These are phyloP conservation scores for Empidonax traillii DNA, from an alignment of 2,113 vertebrate genomes.

Conservation along the genomic window DNA sequence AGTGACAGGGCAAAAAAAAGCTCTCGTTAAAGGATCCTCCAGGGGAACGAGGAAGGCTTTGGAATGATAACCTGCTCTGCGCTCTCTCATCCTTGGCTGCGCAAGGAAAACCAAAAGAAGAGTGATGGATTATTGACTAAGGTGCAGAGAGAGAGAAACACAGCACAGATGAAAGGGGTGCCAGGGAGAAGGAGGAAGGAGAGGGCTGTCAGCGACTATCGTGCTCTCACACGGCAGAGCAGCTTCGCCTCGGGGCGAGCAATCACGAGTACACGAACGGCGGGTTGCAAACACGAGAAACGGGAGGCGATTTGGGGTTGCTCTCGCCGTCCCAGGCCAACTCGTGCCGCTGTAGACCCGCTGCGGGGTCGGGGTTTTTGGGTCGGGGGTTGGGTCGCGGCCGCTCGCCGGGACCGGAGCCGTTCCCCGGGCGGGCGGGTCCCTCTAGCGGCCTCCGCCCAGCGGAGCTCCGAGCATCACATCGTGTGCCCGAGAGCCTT, in stretches of 20 bases:
- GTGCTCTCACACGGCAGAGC: background rate
- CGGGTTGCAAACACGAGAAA: fast-evolving
- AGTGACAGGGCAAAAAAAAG: background rate
- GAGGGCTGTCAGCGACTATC: background rate
- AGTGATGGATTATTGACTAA: background rate
- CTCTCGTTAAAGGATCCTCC: background rate
- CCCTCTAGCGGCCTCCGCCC: slow-evolving; percentile 6
- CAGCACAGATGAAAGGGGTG: background rate
- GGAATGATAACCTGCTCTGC: background rate
- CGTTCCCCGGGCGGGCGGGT: background rate
- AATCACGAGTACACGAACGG: fast-evolving
- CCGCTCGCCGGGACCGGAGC: background rate
- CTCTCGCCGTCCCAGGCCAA: fast-evolving
- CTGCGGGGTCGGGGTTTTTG: fast-evolving
- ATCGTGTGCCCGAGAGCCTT: background rate
- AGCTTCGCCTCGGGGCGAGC: background rate
- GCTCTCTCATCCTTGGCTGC: background rate
- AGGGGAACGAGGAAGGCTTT: background rate
- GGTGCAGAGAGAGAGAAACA: background rate
- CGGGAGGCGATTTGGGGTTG: fast-evolving
- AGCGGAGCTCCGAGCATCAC: background rate
- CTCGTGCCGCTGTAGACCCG: no score
- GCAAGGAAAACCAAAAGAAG: background rate
- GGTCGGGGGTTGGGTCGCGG: fast-evolving
- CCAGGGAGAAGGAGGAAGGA: background rate